Evolutionary conservation across 2,113 vertebrate species (phyloP).

Genomic region (Danionella cerebrum): DNA sequence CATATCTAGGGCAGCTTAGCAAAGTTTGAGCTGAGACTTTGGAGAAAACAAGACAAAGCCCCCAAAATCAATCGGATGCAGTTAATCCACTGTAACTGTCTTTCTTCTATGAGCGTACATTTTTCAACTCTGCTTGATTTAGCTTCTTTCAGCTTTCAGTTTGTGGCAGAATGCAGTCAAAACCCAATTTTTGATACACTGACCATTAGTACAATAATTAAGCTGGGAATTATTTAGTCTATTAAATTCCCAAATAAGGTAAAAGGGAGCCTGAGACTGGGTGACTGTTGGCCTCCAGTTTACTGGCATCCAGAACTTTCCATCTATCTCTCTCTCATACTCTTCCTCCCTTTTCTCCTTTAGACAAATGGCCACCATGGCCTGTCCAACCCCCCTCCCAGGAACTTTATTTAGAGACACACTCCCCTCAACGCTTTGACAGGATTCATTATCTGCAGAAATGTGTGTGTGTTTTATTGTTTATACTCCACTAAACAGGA

Average conservation of each 20-base stretch:
- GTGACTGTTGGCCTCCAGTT: constrained; percentile 46
- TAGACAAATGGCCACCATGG: not conserved
- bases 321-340: constrained; percentile 23
- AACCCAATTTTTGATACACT: no score
- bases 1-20: constrained; percentile 14
- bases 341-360: constrained; percentile 2
- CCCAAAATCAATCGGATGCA: constrained; percentile 6
- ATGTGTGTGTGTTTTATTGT: not conserved
- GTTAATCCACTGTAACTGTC: constrained; percentile 6
- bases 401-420: not conserved
- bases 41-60: not conserved
- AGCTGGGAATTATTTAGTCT: constrained; percentile 22
- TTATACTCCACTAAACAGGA: no score
- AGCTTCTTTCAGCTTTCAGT: not conserved
- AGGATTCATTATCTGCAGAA: not conserved
- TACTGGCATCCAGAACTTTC: constrained; percentile 47
- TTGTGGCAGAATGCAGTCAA: not conserved
- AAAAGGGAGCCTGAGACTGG: constrained; percentile 35
- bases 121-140: not conserved
- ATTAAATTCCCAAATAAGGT: constrained; percentile 61
- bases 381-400: not conserved
- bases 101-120: not conserved
- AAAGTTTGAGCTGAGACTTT: constrained; percentile 7
- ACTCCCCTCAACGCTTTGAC: not conserved
- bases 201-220: not conserved